A percentile compares a stretch with the other conserved stretches of the same genome.
phyloP scores from a whole-genome alignment of 2,113 vertebrate genomes.

The Machaerirhynchus nigripectus region DNA sequence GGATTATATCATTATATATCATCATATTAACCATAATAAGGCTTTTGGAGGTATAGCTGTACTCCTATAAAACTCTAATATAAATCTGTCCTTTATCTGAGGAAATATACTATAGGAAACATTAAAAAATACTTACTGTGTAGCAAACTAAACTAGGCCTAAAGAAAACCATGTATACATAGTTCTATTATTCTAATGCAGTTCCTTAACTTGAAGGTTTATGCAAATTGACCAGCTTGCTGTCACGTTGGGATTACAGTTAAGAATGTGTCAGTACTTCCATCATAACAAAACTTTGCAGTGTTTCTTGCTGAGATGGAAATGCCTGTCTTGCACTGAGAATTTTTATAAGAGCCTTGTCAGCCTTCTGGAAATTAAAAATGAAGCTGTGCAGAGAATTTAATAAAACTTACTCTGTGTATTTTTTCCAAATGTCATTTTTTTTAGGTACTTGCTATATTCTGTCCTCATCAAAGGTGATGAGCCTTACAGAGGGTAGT shows the following conservation, averaged over 20 bases:
- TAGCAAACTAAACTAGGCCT: not conserved
- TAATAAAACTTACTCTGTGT: not conserved
- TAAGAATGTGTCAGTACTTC: not conserved
- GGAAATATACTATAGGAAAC: not conserved
- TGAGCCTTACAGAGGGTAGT: not conserved
- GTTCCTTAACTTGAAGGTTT: not conserved
- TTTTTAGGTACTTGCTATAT: not conserved
- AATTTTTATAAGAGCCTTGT: not conserved
- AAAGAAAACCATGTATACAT: not conserved
- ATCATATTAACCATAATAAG: no score
- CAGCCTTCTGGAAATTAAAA: conserved; percentile 30
- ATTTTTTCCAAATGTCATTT: not conserved
- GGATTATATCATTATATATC: not conserved
- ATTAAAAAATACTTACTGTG: not conserved
- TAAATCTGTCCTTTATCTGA: not conserved
- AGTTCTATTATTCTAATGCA: not conserved
- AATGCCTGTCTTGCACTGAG: not conserved
- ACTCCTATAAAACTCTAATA: not conserved
- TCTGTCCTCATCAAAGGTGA: not conserved
- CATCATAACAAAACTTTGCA: not conserved
- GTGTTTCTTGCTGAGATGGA: not conserved
- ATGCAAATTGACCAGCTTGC: not conserved
- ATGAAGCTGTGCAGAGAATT: conserved; percentile 4
- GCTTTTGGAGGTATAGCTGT: not conserved
- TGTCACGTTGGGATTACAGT: not conserved